Conservation (phyloP, 2,888 invertebrate genomes). For the Agonopterix subpropinquella region DNA sequence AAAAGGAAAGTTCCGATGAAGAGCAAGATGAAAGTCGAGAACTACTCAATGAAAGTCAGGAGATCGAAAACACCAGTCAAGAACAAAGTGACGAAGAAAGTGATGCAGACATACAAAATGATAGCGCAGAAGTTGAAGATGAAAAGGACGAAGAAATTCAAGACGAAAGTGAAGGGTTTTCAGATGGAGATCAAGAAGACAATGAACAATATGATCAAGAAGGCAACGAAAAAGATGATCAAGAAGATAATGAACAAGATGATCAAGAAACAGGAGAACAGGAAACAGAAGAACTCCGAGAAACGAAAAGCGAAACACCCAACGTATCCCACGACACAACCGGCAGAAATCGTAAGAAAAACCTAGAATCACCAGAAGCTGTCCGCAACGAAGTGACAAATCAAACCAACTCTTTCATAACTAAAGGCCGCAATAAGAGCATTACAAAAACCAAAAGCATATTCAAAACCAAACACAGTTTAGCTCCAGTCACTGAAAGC, state of each 20-base stretch:
- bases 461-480: conserved; percentile 28
- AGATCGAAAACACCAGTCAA: conserved; percentile 1
- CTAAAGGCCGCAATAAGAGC: conserved; percentile 35
- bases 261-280: conserved; percentile 6
- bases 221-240: neutral
- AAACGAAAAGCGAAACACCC: conserved; percentile 15
- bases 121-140: conserved; percentile 4
- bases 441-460: conserved; percentile 37
- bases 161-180: conserved; percentile 1
- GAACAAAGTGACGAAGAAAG: conserved; percentile 9
- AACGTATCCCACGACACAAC: conserved; percentile 37
- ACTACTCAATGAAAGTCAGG: conserved; percentile 1
- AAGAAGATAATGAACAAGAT: neutral
- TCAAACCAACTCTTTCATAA: conserved; percentile 26
- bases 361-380: conserved; percentile 39
- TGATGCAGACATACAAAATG: conserved; percentile 5
- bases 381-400: conserved; percentile 31
- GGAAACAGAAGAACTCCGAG: conserved; percentile 12
- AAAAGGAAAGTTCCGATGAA: neutral
- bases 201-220: conserved; percentile 10
- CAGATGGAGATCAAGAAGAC: conserved; percentile 1
- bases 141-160: conserved; percentile 9
- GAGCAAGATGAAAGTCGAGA: neutral
- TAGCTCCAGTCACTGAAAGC: conserved; percentile 38
- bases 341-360: conserved; percentile 30